Conservation (phyloP, 2,113 vertebrate species). For the Myrmecobius fasciatus region DNA sequence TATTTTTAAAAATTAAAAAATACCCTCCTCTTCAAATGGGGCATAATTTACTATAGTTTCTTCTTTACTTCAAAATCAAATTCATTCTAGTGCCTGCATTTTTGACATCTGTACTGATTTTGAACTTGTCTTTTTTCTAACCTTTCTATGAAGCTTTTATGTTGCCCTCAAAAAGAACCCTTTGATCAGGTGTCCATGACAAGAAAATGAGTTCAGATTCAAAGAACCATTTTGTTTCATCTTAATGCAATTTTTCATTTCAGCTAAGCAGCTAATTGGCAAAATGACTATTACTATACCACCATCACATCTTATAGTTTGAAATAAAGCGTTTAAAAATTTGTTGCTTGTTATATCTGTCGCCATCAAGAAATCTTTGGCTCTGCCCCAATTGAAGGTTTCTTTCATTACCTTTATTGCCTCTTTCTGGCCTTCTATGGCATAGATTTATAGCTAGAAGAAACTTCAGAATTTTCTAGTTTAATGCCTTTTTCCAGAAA, state of each 20-base stretch:
- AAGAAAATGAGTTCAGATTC: not conserved
- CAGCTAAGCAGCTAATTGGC: not conserved
- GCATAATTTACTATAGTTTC: not conserved
- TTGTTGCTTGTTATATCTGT: not conserved
- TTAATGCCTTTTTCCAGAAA: not conserved
- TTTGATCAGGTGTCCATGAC: not conserved
- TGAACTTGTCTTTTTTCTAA: not conserved
- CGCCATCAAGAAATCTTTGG: not conserved
- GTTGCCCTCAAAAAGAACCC: not conserved
- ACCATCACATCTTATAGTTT: not conserved
- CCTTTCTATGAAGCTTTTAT: not conserved
- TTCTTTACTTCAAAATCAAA: not conserved
- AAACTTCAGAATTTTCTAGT: not conserved
- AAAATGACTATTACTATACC: not conserved
- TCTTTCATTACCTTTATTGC: not conserved
- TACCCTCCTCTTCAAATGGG: too few species aligned
- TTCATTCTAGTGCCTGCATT: not conserved
- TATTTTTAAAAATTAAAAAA: too few species aligned
- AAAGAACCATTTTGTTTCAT: not conserved
- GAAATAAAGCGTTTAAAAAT: not conserved
- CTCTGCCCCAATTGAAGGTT: not conserved
- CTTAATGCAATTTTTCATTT: not conserved
- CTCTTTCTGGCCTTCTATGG: not conserved
- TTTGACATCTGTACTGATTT: not conserved
- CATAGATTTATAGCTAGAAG: not conserved